Percentiles rank a stretch among this genome's conserved stretches.
Conservation (phyloP, 2,797 vertebrate species). For the Halcyon chelicuti region DNA sequence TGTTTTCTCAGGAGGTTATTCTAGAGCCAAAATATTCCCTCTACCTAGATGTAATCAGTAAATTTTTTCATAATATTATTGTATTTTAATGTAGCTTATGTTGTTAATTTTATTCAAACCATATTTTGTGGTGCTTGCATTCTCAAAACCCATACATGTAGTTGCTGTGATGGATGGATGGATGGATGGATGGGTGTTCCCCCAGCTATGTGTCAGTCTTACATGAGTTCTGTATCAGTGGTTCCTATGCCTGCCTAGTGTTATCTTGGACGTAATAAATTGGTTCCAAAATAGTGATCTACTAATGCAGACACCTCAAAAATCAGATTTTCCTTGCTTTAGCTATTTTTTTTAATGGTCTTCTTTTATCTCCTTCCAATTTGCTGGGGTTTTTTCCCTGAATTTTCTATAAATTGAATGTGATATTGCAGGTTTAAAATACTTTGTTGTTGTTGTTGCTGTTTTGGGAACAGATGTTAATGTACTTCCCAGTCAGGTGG, state of each 20-base stretch:
- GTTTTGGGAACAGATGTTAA: background rate
- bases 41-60: background rate
- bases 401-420: background rate
- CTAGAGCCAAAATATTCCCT: conserved; percentile 16
- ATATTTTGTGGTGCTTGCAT: background rate
- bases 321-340: background rate
- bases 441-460: background rate
- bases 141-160: background rate
- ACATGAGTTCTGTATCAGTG: background rate
- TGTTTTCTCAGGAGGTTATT: conserved; percentile 40
- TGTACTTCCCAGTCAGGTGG: background rate
- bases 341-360: rapidly evolving
- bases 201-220: background rate
- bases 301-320: background rate
- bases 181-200: background rate
- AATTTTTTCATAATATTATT: background rate
- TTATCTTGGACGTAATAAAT: background rate
- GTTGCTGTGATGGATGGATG: background rate
- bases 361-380: background rate
- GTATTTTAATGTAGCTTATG: background rate
- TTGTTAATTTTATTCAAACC: background rate
- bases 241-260: background rate
- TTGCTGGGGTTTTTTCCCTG: background rate
- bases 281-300: background rate
- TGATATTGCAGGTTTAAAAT: background rate